Evolutionary conservation across 2,797 vertebrate genomes (phyloP).

Genomic region (Oophaga sylvatica): DNA sequence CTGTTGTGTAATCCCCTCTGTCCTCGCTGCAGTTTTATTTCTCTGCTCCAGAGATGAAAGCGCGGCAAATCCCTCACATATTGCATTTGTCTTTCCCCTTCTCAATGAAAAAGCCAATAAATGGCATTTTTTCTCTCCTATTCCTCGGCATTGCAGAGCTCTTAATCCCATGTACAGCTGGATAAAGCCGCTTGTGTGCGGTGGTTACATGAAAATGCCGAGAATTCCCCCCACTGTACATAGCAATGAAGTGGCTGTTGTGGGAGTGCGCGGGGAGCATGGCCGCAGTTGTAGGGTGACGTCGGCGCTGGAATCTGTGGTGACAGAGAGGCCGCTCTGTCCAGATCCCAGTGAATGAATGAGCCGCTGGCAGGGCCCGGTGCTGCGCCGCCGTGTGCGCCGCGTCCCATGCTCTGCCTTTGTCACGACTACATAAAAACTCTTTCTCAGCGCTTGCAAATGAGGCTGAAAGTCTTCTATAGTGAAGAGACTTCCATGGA

Average conservation of each 20-base stretch:
- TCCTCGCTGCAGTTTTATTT: neutral
- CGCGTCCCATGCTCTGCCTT: neutral
- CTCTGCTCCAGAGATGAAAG: neutral
- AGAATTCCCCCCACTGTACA: conserved; percentile 42
- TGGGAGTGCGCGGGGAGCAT: conserved; percentile 31
- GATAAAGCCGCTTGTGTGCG: conserved; percentile 51
- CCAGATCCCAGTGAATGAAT: conserved; percentile 31
- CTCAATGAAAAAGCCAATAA: conserved; percentile 27
- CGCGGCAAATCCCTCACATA: conserved; percentile 7
- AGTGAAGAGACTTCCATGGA: conserved; percentile 17
- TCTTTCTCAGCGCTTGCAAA: conserved; percentile 39
- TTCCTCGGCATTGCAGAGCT: conserved; percentile 24
- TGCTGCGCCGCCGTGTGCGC: neutral
- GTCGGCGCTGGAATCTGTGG: conserved; percentile 7
- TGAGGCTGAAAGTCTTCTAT: neutral
- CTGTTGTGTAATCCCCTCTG: neutral
- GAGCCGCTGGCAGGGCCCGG: conserved; percentile 6
- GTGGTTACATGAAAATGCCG: conserved; percentile 38
- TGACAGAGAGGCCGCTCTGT: conserved; percentile 46
- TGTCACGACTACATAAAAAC: conserved; percentile 23
- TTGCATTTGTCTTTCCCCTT: neutral
- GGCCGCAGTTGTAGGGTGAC: conserved; percentile 26
- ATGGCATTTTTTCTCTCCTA: neutral
- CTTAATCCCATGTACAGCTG: conserved; percentile 32
- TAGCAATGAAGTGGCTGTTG: conserved; percentile 34